phyloP scores from a whole-genome alignment of 2,888 invertebrate species.

The Torymus texanus region DNA sequence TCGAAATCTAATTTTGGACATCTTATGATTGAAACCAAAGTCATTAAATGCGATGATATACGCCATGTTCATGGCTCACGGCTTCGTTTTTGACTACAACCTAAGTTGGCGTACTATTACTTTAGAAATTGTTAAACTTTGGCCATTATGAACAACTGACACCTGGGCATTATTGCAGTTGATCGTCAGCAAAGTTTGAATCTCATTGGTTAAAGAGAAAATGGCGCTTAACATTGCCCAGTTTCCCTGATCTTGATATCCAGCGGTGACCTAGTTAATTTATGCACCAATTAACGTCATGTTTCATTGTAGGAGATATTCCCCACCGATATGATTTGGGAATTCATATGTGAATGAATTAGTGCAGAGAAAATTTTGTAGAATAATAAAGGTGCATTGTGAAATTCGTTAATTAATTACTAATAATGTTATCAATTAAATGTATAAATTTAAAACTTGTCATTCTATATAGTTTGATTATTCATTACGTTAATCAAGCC shows the following conservation, averaged over 20 bases:
- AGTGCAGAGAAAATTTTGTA: no score
- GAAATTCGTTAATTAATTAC: no score
- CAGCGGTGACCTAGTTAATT: slow-evolving; percentile 31
- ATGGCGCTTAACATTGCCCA: slow-evolving; percentile 30
- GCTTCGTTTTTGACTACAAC: slow-evolving; percentile 6
- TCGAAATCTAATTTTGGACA: not conserved
- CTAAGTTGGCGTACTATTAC: slow-evolving; percentile 45
- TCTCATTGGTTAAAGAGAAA: slow-evolving; percentile 34
- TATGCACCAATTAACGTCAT: not conserved
- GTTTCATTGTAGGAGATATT: not conserved
- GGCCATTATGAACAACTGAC: slow-evolving; percentile 52
- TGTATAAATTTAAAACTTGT: no score
- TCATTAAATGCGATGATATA: slow-evolving; percentile 32
- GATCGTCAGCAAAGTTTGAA: slow-evolving; percentile 49
- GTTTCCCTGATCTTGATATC: slow-evolving; percentile 1
- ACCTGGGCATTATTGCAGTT: slow-evolving; percentile 47
- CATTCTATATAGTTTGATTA: not conserved
- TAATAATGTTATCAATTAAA: no score
- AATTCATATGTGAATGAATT: not conserved
- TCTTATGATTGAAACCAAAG: not conserved
- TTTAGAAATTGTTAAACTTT: slow-evolving; percentile 54
- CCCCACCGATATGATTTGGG: not conserved
- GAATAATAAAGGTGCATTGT: no score
- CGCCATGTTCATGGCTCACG: slow-evolving; percentile 8
- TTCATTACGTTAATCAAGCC: not conserved